These are phyloP conservation scores for Polydrusus cervinus DNA, from an alignment of 2,888 invertebrate species.

Conservation along the genomic window DNA sequence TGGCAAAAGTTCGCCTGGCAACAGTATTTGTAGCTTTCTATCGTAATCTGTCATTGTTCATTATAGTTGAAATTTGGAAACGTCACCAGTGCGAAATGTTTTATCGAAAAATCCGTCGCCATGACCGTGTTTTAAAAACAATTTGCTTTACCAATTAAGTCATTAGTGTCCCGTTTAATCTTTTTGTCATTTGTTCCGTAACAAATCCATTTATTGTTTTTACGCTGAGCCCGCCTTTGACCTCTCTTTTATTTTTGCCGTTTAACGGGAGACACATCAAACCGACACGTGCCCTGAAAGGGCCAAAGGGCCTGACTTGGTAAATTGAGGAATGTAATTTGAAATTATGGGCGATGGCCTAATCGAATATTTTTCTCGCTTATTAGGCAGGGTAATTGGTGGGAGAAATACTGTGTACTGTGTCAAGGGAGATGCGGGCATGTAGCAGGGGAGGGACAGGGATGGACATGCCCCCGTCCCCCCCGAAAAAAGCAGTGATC, in stretches of 20 bases:
- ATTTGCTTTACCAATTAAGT: conserved; percentile 22
- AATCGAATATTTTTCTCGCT: conserved; percentile 13
- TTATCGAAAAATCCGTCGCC: conserved; percentile 8
- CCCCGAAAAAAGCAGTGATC: too few species aligned
- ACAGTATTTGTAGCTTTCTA: too few species aligned
- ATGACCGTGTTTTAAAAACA: conserved; percentile 1
- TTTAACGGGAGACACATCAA: conserved; percentile 46
- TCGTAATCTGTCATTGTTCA: too few species aligned
- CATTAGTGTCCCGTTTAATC: conserved; percentile 31
- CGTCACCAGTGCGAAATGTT: too few species aligned
- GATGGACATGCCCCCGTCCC: too few species aligned
- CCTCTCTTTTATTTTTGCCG: conserved; percentile 41
- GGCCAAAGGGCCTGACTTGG: conserved; percentile 17
- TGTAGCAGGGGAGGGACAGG: too few species aligned
- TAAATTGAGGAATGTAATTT: conserved; percentile 28
- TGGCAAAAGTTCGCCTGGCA: too few species aligned
- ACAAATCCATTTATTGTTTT: conserved; percentile 42
- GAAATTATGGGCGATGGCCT: conserved; percentile 14
- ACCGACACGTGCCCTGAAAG: conserved; percentile 41
- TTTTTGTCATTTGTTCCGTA: conserved; percentile 30
- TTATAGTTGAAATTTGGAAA: too few species aligned
- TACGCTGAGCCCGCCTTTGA: conserved; percentile 28
- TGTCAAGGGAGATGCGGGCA: too few species aligned
- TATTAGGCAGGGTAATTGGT: too few species aligned
- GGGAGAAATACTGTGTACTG: too few species aligned